phyloP scores from a whole-genome alignment of 2,888 invertebrate species.

The Antitype chi region DNA sequence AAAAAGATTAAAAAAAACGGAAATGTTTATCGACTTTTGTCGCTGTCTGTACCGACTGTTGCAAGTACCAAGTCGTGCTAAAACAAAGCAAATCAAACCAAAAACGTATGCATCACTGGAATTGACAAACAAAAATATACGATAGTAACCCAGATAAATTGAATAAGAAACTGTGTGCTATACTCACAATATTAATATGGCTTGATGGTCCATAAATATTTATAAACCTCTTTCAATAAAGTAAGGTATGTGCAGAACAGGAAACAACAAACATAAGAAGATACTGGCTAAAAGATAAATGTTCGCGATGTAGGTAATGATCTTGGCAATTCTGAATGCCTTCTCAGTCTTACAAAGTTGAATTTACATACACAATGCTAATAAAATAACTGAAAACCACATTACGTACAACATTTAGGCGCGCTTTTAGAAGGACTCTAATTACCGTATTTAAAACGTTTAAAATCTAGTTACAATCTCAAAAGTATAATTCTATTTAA shows the following conservation, averaged over 20 bases:
- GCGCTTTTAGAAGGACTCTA: neutral
- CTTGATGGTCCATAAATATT: constrained; percentile 22
- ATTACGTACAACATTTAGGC: neutral
- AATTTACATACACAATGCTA: neutral
- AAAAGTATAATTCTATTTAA: neutral
- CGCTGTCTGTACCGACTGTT: too few species aligned
- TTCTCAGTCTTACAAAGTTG: neutral
- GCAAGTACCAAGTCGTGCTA: neutral
- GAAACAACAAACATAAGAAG: neutral
- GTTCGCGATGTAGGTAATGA: neutral
- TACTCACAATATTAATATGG: constrained; percentile 3
- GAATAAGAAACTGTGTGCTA: neutral
- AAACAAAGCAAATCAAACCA: neutral
- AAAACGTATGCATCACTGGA: neutral
- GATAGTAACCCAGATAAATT: neutral
- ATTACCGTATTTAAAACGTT: neutral
- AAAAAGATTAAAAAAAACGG: neutral
- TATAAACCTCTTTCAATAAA: neutral
- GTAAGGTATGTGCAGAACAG: neutral
- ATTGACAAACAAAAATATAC: neutral
- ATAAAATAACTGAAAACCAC: neutral
- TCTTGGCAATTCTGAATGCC: neutral
- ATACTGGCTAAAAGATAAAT: neutral
- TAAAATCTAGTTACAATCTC: neutral
- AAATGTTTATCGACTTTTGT: neutral